Evolutionary conservation across 1,140 invertebrate species (phyloP).

Genomic region (Leptinotarsa defecta): DNA sequence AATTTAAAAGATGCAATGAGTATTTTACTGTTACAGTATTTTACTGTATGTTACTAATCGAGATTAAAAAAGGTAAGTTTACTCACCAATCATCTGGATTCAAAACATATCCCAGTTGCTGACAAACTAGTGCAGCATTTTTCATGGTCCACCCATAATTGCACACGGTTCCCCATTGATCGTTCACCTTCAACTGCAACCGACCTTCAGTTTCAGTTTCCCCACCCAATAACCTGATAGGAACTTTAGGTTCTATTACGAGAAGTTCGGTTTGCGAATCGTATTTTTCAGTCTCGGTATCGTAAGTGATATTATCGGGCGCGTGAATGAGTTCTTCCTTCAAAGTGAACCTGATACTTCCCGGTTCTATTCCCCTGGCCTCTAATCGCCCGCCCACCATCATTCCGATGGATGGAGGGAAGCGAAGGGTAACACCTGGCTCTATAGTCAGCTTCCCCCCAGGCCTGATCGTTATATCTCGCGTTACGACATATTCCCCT

Average conservation of each 20-base stretch:
- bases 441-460: conserved; percentile 84
- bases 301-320: conserved; percentile 66
- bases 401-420: conserved; percentile 91
- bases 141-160: conserved; percentile 94
- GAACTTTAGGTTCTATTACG: conserved; percentile 62
- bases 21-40: too few relatives aligned
- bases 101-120: conserved; percentile 90
- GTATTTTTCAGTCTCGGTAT: conserved; percentile 59
- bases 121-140: conserved; percentile 91
- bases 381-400: conserved; percentile 93
- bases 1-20: too few relatives aligned
- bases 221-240: conserved; percentile 78
- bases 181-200: conserved; percentile 78
- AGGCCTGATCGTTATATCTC: conserved; percentile 90
- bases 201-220: conserved; percentile 76
- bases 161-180: conserved; percentile 96
- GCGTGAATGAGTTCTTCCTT: conserved; percentile 72
- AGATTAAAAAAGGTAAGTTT: neutral
- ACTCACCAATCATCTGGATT: conserved; percentile 89
- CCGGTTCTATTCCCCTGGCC: conserved; percentile 75
- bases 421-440: conserved; percentile 84
- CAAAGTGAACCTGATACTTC: conserved; percentile 76
- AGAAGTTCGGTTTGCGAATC: conserved; percentile 59
- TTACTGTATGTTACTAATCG: too few relatives aligned
- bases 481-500: conserved; percentile 83